Percentiles rank a stretch among this genome's conserved stretches.
Conservation (phyloP, 2,113 vertebrate genomes). For the Ploceus nigricollis region DNA sequence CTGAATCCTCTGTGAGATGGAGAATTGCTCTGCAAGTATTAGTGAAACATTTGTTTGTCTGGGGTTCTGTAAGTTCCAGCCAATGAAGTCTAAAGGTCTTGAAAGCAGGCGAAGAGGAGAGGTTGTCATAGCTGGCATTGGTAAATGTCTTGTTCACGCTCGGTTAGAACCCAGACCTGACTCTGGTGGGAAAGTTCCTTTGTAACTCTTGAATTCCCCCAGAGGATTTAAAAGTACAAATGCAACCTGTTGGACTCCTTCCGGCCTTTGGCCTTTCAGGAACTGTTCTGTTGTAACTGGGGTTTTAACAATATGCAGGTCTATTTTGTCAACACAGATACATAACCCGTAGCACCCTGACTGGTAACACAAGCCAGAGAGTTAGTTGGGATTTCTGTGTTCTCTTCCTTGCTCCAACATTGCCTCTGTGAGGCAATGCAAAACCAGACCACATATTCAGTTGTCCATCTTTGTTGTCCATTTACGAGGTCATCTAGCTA, state of each 20-base stretch:
- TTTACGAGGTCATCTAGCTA: neutral
- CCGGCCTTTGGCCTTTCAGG: constrained; percentile 41
- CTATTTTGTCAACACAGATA: constrained; percentile 44
- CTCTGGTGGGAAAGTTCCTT: constrained; percentile 21
- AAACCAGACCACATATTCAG: neutral
- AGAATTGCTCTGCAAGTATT: neutral
- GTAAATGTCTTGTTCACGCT: neutral
- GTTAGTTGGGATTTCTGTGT: neutral
- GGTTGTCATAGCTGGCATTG: neutral
- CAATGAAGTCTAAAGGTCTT: neutral
- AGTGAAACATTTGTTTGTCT: neutral
- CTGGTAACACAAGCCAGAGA: neutral
- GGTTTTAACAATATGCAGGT: neutral
- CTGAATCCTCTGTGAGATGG: neutral
- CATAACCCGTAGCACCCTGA: neutral
- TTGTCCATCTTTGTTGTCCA: neutral
- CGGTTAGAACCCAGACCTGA: neutral
- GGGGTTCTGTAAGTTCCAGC: neutral
- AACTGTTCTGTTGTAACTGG: neutral
- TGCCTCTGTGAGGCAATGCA: neutral
- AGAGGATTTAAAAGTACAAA: constrained; percentile 16
- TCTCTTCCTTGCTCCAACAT: neutral
- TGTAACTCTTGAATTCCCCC: neutral
- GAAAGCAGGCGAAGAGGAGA: neutral
- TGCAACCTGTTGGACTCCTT: constrained; percentile 18